Base-by-base conservation (phyloP, 1,140 invertebrate genomes). In the Vanessa tameamea region DNA sequence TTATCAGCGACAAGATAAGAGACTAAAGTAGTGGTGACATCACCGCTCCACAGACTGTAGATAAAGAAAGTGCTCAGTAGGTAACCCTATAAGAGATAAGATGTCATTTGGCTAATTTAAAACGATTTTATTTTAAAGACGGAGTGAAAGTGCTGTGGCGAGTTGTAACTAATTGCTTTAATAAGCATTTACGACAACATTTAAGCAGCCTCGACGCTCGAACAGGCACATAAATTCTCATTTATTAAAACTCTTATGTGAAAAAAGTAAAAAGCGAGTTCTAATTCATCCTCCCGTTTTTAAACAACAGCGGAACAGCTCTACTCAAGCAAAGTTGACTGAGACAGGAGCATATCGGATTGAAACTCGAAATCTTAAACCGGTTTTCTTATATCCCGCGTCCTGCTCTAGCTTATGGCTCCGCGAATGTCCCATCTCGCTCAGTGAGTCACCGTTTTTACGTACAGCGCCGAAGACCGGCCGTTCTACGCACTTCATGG, bases 351-450 rank as follows among this genome's bases (percentile, higher is more conserved):
- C 87, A 87, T 92, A 92, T 92, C 88, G 89, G 85, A 88, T 92
- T 89, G 87, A 90, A 91, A 91, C 89, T 92, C 91, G 90, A 92
- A 92, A 92, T 91, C 84, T 87, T 78, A 84, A 92, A 92, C 89
- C 87, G 87, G 91, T 91, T 92, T 88, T 86, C 80, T 84, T 78
- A 77, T 63, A 79, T 84, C 69, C 78, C 47, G 51, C 73, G 77
- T 92, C 88, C 78, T 81, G 83, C 69, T 90, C 83, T 79, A 50
- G 50, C 78, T 43, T 75, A 68, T 65, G 51, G 23, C 47, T 47
- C 53, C 67, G 69, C 47, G 67, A 80, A 87, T 90, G 74, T 75
- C 75, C 69, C 75, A 53, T 87, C 88, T 87, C 85, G 76, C 53
- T 89, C 82, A 70, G 78, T 92, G 89, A 92, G 81, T 92, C 90